Base-by-base conservation (phyloP, 1,140 invertebrate species). In the Drepana arcuata region DNA sequence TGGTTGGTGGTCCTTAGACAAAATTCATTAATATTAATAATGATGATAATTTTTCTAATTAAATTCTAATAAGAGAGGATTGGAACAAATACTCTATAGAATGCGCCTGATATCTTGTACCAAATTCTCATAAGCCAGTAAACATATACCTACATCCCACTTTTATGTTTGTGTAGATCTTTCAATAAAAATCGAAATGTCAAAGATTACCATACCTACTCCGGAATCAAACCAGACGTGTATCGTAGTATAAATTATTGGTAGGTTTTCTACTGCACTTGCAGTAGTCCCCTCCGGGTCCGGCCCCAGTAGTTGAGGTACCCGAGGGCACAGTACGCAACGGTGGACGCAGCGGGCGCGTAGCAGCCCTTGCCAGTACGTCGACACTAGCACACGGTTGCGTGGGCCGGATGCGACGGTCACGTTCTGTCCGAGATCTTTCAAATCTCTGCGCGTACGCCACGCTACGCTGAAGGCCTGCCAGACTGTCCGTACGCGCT, bases 401-500 rank as follows among this genome's bases (percentile, higher is more conserved):
- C 4, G 49, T 25, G 1, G 48, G 56, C 13, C 52, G 49, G 3
- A 74, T 14, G 0, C 64, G 48, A 1, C 51, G 52, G 12, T 74
- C 67, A 2, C 66, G 54, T 16, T 70, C 64, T 9, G 55, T 30
- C 6, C 61, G 40, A 13, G 42, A 32, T 23, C 45, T 43, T 28
- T 73, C 72, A 3, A 63, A 41, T 1, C 53, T 42, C 16, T 71
- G 68, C 3, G 70, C 70, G 25, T 69, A 33, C 4, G 55, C 64
- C 6, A 79, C 52, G 11, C 56, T 73, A 11, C 38, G 44, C 35
- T 78, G 74, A 13, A 79, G 24, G 3, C 36, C 62, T 4, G 63
- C 71, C 14, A 82, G 46, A 32, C 74, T 82, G 14, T 70, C 61
- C 1, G 78, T 78, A 10, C 57, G 51, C 11, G 74, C 68, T 3